These are phyloP conservation scores for Felis chaus DNA, from an alignment of 2,113 vertebrate genomes.

Conservation along the genomic window DNA sequence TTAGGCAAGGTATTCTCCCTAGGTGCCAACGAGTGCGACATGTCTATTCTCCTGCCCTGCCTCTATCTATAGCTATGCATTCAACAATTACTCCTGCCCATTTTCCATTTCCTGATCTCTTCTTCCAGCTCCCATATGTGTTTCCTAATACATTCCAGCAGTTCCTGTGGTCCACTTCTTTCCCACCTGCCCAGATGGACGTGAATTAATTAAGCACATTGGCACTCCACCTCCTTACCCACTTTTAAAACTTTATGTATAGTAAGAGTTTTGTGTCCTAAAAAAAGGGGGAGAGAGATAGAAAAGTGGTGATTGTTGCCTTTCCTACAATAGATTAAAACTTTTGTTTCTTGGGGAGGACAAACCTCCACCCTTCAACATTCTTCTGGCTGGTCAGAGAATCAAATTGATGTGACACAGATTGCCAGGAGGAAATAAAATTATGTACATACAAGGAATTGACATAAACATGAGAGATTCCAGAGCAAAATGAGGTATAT, in stretches of 20 bases:
- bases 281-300: not conserved
- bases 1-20: not conserved
- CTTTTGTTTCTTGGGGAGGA: not conserved
- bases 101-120: not conserved
- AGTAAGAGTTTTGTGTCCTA: not conserved
- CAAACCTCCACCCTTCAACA: not conserved
- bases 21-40: not conserved
- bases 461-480: too few species aligned
- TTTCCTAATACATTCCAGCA: not conserved
- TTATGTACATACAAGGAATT: too few species aligned
- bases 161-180: not conserved
- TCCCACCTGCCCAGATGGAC: not conserved
- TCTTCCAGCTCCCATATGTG: not conserved
- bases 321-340: not conserved
- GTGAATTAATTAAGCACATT: not conserved
- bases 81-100: not conserved
- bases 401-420: not conserved
- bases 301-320: not conserved
- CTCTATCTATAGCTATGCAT: not conserved
- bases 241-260: not conserved
- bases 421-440: not conserved
- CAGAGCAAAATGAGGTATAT: not conserved
- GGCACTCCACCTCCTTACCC: not conserved
- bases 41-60: not conserved
- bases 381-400: not conserved